Base-by-base conservation (phyloP, 92 coral and sea anemone species). In the Chrysogorgia sp. region DNA sequence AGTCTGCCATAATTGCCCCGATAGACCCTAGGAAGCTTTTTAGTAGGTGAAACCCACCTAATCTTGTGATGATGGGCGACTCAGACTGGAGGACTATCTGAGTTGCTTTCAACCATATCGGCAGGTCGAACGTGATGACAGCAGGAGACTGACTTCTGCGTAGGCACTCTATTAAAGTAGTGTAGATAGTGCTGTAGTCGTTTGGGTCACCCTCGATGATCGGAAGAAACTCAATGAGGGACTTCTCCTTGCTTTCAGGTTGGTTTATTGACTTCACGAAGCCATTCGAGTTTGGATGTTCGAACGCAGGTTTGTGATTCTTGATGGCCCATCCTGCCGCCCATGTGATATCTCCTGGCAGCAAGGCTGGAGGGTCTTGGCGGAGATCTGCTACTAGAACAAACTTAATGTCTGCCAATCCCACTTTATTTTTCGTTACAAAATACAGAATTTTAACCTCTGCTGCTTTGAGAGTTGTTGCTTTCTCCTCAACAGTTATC, bases 201-300 rank as follows among this genome's bases (percentile, higher is more conserved):
- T 49, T 49, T 3, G 57, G 57, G 57, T 49, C 57, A 49, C 57
- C 57, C 22, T 49, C 57, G 57, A 49, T 49, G 57, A 49, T 24
- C 2, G 57, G 57, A 10, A 10, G 57, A 10, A 49, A 49, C 21
- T 49, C 13, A 2, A 49, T 24, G 1, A 2, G 57, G 3, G 2
- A 15, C 21, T 24, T 49, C 13, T 49, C 57, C 1, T 49, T 49
- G 2, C 3, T 10, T 15, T 49, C 57, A 49, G 2, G 21, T 49
- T 2, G 21, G 22, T 49, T n/a, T n/a, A 49, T 49, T 49, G 21
- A 15, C 57, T 10, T 49, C 3, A 49, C 22, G 21, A n/a, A 49
- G 13, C 57, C 2, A 49, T 49, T 49, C 2, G 21, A 49, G 57
- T 49, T 49, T n/a, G 57, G 22, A 10, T 49, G 57, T 24, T 49